Evolutionary conservation across 2,797 vertebrate species (phyloP).

Genomic region (Knipowitschia caucasica): DNA sequence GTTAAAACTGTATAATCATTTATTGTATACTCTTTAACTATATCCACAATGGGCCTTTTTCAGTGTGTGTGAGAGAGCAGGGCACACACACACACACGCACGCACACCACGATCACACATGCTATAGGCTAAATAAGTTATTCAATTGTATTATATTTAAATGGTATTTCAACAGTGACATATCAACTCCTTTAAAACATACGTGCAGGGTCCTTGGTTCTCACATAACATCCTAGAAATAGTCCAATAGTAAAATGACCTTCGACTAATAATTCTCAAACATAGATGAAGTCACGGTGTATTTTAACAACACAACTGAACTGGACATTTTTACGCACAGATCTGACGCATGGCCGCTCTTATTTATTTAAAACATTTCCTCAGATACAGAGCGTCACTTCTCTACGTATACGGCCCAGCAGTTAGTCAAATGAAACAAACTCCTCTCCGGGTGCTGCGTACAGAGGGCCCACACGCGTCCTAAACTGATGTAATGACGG

Average conservation of each 20-base stretch:
- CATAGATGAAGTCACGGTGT: background rate
- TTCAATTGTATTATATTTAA: background rate
- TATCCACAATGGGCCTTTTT: background rate
- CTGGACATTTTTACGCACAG: background rate
- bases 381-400: conserved; percentile 18
- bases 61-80: background rate
- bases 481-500: conserved; percentile 83
- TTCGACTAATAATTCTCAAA: background rate
- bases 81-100: background rate
- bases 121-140: too few species aligned
- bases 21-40: background rate
- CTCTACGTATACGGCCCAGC: conserved; percentile 44
- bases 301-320: background rate
- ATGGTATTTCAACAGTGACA: background rate
- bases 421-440: conserved; percentile 49
- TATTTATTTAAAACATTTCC: conserved; percentile 12
- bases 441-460: conserved; percentile 40
- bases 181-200: too few species aligned
- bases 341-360: too few species aligned
- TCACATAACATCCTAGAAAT: background rate
- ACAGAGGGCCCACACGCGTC: conserved; percentile 75
- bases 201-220: background rate
- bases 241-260: background rate
- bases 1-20: background rate
- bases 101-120: too few species aligned